phyloP scores from a whole-genome alignment of 1,140 invertebrate genomes.

The Scaptomyza graminum region DNA sequence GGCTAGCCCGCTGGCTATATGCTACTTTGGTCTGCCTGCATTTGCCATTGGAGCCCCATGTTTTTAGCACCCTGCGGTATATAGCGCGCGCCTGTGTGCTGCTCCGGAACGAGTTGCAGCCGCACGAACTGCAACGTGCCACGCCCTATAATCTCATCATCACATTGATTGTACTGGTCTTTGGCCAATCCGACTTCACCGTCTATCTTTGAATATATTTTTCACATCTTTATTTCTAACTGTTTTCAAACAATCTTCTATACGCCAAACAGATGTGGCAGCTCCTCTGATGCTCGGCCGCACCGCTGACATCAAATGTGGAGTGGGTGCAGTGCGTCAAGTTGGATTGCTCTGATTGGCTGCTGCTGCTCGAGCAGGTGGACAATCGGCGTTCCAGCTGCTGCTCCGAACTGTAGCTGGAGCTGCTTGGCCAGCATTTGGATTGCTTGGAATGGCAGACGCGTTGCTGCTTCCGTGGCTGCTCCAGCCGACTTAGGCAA shows the following conservation, averaged over 20 bases:
- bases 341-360: constrained; percentile 33
- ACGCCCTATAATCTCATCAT: constrained; percentile 78
- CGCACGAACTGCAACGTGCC: constrained; percentile 53
- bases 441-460: constrained; percentile 61
- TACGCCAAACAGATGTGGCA: constrained; percentile 70
- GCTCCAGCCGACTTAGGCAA: constrained; percentile 44
- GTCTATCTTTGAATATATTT: constrained; percentile 47
- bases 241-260: constrained; percentile 43
- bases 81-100: constrained; percentile 70
- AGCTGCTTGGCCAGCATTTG: constrained; percentile 27
- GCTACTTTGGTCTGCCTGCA: constrained; percentile 70
- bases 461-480: constrained; percentile 57
- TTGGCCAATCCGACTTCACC: constrained; percentile 69
- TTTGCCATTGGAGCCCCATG: constrained; percentile 74
- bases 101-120: constrained; percentile 51
- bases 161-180: constrained; percentile 63
- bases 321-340: constrained; percentile 42
- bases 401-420: constrained; percentile 9
- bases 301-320: constrained; percentile 1
- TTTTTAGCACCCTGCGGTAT: constrained; percentile 69
- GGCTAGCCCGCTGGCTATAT: constrained; percentile 78
- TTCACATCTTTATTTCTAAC: constrained; percentile 28
- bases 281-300: constrained; percentile 50
- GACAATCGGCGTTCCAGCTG: constrained; percentile 41
- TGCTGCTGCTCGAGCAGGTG: constrained; percentile 58